These are phyloP conservation scores for Steinernema hermaphroditum DNA, from an alignment of 2,888 invertebrate genomes.

Conservation along the genomic window DNA sequence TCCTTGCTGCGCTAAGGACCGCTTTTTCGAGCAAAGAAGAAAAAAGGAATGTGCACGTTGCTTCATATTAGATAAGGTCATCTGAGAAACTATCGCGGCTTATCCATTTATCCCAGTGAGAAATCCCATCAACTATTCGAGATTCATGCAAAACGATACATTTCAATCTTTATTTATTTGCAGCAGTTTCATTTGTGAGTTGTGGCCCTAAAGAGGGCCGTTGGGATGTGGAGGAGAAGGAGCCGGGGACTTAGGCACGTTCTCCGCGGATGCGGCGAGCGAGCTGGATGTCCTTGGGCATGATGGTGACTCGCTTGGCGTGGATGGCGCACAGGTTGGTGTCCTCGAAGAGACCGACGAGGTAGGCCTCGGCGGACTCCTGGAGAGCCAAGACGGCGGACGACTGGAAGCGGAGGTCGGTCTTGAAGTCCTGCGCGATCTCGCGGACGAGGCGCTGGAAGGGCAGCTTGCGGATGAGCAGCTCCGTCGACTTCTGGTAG, in stretches of 20 bases:
- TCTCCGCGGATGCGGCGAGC: conserved; percentile 94
- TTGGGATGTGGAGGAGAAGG: too few relatives aligned
- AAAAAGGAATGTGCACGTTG: too few relatives aligned
- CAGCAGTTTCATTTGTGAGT: too few relatives aligned
- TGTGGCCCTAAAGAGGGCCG: too few relatives aligned
- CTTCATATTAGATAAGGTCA: too few relatives aligned
- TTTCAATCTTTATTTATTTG: too few relatives aligned
- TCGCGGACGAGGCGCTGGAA: conserved; percentile 81
- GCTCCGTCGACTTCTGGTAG: conserved; percentile 92
- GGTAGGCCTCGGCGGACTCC: conserved; percentile 80
- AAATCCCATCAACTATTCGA: too few relatives aligned
- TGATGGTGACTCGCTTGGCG: conserved; percentile 93
- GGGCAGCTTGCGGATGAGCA: conserved; percentile 67
- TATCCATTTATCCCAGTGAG: too few relatives aligned
- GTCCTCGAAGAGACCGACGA: conserved; percentile 89
- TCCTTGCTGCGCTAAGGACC: too few relatives aligned
- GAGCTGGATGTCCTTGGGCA: conserved; percentile 95
- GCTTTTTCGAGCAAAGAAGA: too few relatives aligned
- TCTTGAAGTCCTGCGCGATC: conserved; percentile 52
- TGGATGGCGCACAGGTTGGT: conserved; percentile 96
- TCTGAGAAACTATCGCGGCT: too few relatives aligned
- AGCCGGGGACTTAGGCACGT: conserved; percentile 85
- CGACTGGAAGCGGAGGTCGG: conserved; percentile 82
- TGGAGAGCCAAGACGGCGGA: conserved; percentile 89
- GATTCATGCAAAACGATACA: too few relatives aligned